Evolutionary conservation across 2,888 invertebrate species (phyloP), one percentile per base, ranked within the genome.

Genomic region (Bibio marci): DNA sequence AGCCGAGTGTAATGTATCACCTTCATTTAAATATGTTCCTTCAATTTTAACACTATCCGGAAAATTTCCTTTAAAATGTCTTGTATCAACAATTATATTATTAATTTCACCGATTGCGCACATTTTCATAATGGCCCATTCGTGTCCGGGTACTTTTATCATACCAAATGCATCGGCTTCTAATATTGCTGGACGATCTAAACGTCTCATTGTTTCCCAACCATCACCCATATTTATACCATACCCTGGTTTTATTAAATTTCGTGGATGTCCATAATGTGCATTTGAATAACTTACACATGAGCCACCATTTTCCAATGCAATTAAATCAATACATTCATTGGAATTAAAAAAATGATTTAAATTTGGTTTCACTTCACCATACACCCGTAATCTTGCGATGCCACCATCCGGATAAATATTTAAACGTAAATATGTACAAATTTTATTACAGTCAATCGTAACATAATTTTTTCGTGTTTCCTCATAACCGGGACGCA

Each of bases 361-460:
- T 12, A 40, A 38, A 15, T 45, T 38, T 2, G 66, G 63, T 34
- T 52, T 57, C 0, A 69, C 67, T 45, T 67, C 63, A 0, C 74
- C 74, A 44, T 62, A 75, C 2, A 73, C 67, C 28, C 70, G 56
- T 1, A 76, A 56, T 30, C 75, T 59, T 0, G 74, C 73, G 4
- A 75, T 68, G 2, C 75, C 75, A 13, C 75, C 75, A 46, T 75
- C 75, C 1, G 76, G 76, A 49, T 61, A 73, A 12, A 74, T 67
- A 48, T 75, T 75, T 5, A 75, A 55, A 4, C 74, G 61, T 5
- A 75, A 55, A 47, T 74, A 72, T 1, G 72, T 73, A 60, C 64
- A 73, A 1, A 60, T 54, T 25, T 40, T 35, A n/a, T 37, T 18
- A 13, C 38, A 41, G 18, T 43, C 45, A 51, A 68, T 63, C 59